phyloP scores from a whole-genome alignment of 2,113 vertebrate genomes.

The Bufo bufo region DNA sequence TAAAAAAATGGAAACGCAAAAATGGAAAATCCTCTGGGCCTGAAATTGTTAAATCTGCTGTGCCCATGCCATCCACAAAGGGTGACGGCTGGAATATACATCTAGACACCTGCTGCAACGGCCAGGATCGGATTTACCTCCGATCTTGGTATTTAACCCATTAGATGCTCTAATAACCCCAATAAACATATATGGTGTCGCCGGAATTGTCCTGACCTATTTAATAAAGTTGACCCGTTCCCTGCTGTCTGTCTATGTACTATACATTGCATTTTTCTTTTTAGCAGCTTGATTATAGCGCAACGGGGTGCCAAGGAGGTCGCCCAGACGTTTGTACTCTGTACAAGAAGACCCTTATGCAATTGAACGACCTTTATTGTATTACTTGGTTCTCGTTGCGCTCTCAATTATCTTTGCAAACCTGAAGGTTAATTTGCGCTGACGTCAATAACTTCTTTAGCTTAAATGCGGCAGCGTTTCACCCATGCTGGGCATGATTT shows the following conservation, averaged over 20 bases:
- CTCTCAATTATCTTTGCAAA: background rate
- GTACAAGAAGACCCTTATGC: background rate
- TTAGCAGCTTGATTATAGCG: background rate
- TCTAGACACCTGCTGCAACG: too few species aligned
- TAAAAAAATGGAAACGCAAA: too few species aligned
- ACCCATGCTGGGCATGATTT: conserved; percentile 45
- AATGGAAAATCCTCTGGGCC: too few species aligned
- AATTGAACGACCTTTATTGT: background rate
- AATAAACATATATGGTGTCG: too few species aligned
- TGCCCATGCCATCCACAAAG: too few species aligned
- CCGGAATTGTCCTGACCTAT: too few species aligned
- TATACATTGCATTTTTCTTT: background rate
- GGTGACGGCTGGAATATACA: too few species aligned
- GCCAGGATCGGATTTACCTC: too few species aligned
- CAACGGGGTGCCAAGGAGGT: background rate
- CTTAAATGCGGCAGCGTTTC: conserved; percentile 17
- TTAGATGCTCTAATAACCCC: too few species aligned
- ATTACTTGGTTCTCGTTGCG: background rate
- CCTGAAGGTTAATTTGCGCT: conserved; percentile 31
- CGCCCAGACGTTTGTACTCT: background rate
- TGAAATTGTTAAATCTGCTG: too few species aligned
- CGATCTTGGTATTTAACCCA: too few species aligned
- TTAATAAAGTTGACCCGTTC: too few species aligned
- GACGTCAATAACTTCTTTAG: conserved; percentile 34
- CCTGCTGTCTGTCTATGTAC: background rate